Percentiles rank a stretch among this genome's conserved stretches.
Conservation (phyloP, 2,797 vertebrate species). For the Okamejei kenojei region DNA sequence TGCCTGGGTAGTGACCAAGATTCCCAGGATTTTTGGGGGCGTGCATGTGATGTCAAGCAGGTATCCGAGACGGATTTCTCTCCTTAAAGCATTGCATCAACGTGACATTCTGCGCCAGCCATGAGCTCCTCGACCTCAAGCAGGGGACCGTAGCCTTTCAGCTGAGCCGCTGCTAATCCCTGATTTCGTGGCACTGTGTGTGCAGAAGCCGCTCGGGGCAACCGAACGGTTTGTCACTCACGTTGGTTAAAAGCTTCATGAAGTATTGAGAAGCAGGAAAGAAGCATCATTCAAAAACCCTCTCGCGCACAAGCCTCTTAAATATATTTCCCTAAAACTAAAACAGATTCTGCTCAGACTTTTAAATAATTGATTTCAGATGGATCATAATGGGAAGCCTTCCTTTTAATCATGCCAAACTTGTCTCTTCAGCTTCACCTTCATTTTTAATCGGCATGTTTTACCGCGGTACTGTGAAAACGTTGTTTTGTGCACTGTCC, state of each 20-base stretch:
- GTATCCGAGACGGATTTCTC: background rate
- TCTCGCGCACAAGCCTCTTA: background rate
- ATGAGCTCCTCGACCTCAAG: background rate
- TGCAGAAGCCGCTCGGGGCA: background rate
- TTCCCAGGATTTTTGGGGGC: background rate
- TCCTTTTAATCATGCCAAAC: background rate
- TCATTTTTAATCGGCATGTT: too few relatives aligned
- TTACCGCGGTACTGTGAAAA: too few relatives aligned
- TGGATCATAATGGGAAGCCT: background rate
- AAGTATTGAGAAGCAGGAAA: background rate
- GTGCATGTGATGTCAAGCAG: background rate
- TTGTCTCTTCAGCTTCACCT: too few relatives aligned
- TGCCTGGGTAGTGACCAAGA: background rate
- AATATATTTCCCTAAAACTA: background rate
- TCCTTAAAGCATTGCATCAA: background rate
- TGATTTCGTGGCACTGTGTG: background rate
- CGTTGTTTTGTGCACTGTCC: too few relatives aligned
- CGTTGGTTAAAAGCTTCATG: background rate
- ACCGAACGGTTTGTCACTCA: background rate
- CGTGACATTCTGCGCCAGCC: background rate
- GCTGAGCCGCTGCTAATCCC: background rate
- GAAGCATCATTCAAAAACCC: background rate
- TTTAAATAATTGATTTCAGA: too few relatives aligned
- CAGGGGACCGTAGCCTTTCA: background rate
- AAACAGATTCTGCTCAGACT: background rate